Evolutionary conservation across 2,888 invertebrate species (phyloP).

Genomic region (Dryococelus australis): DNA sequence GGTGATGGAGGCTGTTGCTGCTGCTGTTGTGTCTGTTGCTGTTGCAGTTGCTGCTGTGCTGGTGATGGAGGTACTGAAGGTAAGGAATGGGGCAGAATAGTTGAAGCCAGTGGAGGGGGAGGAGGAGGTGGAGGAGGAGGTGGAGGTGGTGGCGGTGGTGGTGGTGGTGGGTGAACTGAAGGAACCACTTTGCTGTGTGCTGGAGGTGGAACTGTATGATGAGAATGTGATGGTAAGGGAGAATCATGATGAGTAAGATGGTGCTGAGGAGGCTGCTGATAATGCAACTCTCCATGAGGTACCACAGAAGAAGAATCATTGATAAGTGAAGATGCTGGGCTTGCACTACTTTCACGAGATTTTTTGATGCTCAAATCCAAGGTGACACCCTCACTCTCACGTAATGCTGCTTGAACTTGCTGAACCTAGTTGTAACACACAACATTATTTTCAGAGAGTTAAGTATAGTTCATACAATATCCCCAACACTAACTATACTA

Average conservation of each 20-base stretch:
- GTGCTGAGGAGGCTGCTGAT: slow-evolving; percentile 32
- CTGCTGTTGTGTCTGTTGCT: no score
- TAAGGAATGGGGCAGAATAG: slow-evolving; percentile 31
- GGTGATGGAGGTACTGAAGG: slow-evolving; percentile 33
- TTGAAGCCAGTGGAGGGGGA: slow-evolving; percentile 37
- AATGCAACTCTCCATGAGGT: slow-evolving; percentile 36
- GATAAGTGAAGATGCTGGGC: slow-evolving; percentile 36
- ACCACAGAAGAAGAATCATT: slow-evolving; percentile 40
- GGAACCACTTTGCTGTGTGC: slow-evolving; percentile 33
- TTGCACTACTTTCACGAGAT: slow-evolving; percentile 58
- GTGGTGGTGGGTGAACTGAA: slow-evolving; percentile 39
- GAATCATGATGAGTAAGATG: slow-evolving; percentile 40
- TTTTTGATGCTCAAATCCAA: slow-evolving; percentile 81
- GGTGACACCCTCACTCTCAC: slow-evolving; percentile 63
- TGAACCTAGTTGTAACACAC: slow-evolving; percentile 44
- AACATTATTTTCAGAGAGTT: background rate
- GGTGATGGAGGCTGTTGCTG: no score
- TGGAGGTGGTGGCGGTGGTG: slow-evolving; percentile 31
- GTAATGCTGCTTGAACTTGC: slow-evolving; percentile 48
- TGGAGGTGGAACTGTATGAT: slow-evolving; percentile 38
- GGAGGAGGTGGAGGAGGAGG: slow-evolving; percentile 29
- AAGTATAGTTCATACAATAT: background rate
- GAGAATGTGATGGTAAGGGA: slow-evolving; percentile 39
- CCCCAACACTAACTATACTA: no score
- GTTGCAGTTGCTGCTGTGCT: background rate